Conservation (phyloP, 2,888 invertebrate genomes). For the Iphiclides podalirius region DNA sequence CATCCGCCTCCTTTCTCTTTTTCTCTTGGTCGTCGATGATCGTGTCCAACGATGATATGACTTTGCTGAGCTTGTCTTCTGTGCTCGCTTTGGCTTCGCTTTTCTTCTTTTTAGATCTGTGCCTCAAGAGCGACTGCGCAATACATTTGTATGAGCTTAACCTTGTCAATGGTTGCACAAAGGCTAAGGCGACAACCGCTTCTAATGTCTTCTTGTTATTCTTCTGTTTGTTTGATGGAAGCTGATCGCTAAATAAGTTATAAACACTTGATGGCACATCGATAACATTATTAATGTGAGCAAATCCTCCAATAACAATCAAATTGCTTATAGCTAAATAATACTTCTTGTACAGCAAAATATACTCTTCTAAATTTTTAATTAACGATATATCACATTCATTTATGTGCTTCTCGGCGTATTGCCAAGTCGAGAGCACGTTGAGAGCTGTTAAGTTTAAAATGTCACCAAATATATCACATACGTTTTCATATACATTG, state of each 20-base stretch:
- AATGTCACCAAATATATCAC: slow-evolving; percentile 84
- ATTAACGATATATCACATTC: slow-evolving; percentile 85
- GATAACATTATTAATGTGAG: slow-evolving; percentile 82
- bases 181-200: slow-evolving; percentile 79
- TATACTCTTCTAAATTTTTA: slow-evolving; percentile 85
- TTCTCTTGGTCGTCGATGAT: slow-evolving; percentile 82
- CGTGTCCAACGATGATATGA: slow-evolving; percentile 81
- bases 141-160: slow-evolving; percentile 82
- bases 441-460: slow-evolving; percentile 84
- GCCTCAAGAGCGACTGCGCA: slow-evolving; percentile 77
- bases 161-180: slow-evolving; percentile 82
- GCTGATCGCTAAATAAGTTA: slow-evolving; percentile 78
- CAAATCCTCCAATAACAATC: slow-evolving; percentile 85
- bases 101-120: slow-evolving; percentile 65
- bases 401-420: slow-evolving; percentile 82
- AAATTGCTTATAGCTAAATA: slow-evolving; percentile 86
- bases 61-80: slow-evolving; percentile 78
- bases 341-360: slow-evolving; percentile 86
- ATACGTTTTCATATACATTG: slow-evolving; percentile 82
- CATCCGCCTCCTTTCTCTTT: slow-evolving; percentile 83
- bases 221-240: slow-evolving; percentile 76
- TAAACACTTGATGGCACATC: slow-evolving; percentile 80
- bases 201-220: slow-evolving; percentile 79
- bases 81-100: slow-evolving; percentile 62
- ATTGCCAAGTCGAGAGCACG: slow-evolving; percentile 84